phyloP scores from a whole-genome alignment of 1,140 invertebrate species.

The Hyphantria cunea region DNA sequence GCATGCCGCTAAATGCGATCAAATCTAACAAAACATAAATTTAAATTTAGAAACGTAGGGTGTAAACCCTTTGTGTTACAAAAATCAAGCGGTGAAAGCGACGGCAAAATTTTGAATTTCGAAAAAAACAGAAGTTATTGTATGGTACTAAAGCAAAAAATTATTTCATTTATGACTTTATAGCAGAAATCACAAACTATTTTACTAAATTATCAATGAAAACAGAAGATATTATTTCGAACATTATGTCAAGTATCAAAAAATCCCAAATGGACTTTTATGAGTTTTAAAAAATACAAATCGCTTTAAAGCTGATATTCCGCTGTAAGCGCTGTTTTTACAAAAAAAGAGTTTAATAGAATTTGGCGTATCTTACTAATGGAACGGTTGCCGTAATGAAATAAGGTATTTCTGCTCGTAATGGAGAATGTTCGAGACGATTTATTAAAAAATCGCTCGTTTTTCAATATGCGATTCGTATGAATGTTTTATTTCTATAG shows the following conservation, averaged over 20 bases:
- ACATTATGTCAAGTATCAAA: not conserved
- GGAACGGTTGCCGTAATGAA: slow-evolving; percentile 68
- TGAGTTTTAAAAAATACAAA: slow-evolving; percentile 8
- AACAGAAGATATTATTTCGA: not conserved
- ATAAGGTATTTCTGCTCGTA: slow-evolving; percentile 67
- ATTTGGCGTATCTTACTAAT: slow-evolving; percentile 71
- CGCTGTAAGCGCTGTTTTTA: slow-evolving; percentile 43
- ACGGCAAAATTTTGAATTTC: slow-evolving; percentile 3
- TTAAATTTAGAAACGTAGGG: slow-evolving; percentile 66
- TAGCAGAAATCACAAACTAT: too few relatives aligned
- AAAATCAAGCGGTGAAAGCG: slow-evolving; percentile 39
- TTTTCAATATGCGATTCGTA: slow-evolving; percentile 57
- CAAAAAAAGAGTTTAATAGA: slow-evolving; percentile 65
- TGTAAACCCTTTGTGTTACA: slow-evolving; percentile 57
- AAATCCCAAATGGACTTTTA: not conserved
- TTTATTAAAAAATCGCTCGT: slow-evolving; percentile 62
- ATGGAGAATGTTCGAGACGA: slow-evolving; percentile 50
- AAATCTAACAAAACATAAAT: slow-evolving; percentile 79
- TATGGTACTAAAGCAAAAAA: too few relatives aligned
- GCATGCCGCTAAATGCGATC: slow-evolving; percentile 70
- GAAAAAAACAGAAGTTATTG: not conserved
- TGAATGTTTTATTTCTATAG: slow-evolving; percentile 43
- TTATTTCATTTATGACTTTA: too few relatives aligned
- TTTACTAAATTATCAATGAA: too few relatives aligned
- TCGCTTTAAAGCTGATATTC: slow-evolving; percentile 13